A percentile compares a stretch with the other conserved stretches of the same genome.
Evolutionary conservation across 2,113 vertebrate species (phyloP).

Genomic region (Podarcis muralis): DNA sequence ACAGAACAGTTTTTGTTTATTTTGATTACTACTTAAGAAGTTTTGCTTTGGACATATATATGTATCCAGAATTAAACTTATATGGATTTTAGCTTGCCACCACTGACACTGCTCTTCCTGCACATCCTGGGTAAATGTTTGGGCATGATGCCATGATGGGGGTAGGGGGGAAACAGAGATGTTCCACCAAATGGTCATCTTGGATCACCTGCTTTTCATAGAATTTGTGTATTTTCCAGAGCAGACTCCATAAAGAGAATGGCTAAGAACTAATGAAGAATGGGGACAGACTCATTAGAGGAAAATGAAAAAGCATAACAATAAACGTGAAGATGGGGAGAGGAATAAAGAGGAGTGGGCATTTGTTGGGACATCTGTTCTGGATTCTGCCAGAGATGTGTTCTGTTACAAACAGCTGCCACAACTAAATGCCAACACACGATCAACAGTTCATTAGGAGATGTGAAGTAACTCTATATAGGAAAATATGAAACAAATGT

Average conservation of each 20-base stretch:
- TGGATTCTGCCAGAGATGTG: not conserved
- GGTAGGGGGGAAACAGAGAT: not conserved
- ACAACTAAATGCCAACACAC: not conserved
- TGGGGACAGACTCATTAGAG: constrained; percentile 30
- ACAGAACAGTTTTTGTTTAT: not conserved
- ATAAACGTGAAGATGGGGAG: constrained; percentile 31
- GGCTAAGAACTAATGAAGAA: not conserved
- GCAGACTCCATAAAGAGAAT: not conserved
- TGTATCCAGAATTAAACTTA: not conserved
- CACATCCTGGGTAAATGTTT: not conserved
- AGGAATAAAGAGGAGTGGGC: constrained; percentile 45
- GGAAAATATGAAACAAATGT: constrained; percentile 28
- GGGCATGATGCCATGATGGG: too few species aligned
- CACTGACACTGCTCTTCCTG: not conserved
- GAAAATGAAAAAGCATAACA: constrained; percentile 42
- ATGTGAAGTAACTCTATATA: not conserved
- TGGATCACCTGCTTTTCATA: not conserved
- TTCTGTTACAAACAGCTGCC: constrained; percentile 54
- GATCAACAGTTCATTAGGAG: not conserved
- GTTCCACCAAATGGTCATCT: not conserved
- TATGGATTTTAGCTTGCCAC: not conserved
- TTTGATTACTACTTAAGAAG: not conserved
- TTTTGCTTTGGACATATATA: not conserved
- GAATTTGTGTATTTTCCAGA: too few species aligned
- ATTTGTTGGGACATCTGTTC: constrained; percentile 66